phyloP scores from a whole-genome alignment of 2,113 vertebrate species.

The Petroica traversi region DNA sequence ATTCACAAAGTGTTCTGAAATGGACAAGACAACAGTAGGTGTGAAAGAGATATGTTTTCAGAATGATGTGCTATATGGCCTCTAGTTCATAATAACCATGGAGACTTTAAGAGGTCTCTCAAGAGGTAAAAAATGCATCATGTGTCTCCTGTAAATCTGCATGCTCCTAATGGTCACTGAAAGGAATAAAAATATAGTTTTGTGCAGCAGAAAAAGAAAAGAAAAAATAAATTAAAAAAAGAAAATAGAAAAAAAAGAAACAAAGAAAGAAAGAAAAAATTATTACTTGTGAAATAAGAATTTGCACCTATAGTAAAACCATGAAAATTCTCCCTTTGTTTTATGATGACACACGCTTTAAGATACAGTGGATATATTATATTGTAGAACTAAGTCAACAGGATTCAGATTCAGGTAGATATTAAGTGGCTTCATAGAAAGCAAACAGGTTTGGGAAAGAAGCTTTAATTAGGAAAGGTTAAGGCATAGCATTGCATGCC shows the following conservation, averaged over 20 bases:
- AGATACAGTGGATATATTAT: background rate
- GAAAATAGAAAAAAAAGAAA: no score
- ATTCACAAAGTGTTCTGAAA: background rate
- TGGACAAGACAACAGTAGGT: background rate
- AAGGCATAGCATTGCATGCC: background rate
- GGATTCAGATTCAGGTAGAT: background rate
- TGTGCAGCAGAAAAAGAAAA: background rate
- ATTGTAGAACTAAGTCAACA: background rate
- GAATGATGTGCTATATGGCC: background rate
- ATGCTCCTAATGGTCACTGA: background rate
- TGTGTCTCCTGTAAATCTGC: background rate
- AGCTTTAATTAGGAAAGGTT: background rate
- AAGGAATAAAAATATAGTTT: background rate
- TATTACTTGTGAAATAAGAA: background rate
- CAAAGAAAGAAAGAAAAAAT: fast-evolving
- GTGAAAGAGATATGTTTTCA: background rate
- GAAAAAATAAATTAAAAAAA: fast-evolving
- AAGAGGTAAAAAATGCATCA: background rate
- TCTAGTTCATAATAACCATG: background rate
- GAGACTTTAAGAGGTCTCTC: background rate
- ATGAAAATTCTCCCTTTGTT: background rate
- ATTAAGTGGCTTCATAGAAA: background rate
- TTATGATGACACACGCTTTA: background rate
- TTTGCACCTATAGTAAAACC: background rate
- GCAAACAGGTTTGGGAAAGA: background rate